Conservation (phyloP, 1,140 invertebrate genomes). For the Drosophila azteca region DNA sequence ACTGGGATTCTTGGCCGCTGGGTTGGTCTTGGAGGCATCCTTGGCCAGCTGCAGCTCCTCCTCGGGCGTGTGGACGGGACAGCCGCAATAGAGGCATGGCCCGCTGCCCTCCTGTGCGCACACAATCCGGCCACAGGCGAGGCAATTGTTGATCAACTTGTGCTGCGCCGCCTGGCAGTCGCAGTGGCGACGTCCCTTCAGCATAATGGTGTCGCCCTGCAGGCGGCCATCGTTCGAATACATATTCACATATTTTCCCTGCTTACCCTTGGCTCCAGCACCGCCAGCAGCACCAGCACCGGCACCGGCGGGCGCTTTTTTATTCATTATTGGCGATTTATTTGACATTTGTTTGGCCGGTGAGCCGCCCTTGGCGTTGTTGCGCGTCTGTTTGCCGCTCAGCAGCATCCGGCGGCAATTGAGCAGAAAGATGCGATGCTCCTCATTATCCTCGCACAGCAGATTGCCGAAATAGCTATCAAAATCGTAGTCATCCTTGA, state of each 20-base stretch:
- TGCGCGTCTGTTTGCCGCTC: conserved; percentile 83
- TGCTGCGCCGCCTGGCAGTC: conserved; percentile 97
- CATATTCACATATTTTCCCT: conserved; percentile 90
- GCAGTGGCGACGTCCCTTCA: conserved; percentile 93
- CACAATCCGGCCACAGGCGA: conserved; percentile 96
- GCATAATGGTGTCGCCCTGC: conserved; percentile 86
- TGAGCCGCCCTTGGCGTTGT: conserved; percentile 55
- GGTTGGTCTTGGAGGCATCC: background rate
- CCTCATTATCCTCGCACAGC: conserved; percentile 86
- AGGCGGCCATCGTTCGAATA: conserved; percentile 89
- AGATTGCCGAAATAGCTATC: conserved; percentile 89
- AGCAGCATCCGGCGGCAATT: conserved; percentile 86
- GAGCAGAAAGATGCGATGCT: conserved; percentile 87
- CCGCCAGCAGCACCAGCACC: background rate
- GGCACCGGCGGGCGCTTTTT: background rate
- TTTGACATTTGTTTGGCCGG: conserved; percentile 23
- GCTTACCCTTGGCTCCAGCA: conserved; percentile 86
- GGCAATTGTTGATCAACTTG: conserved; percentile 95
- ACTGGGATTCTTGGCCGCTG: conserved; percentile 6
- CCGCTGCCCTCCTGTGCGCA: conserved; percentile 98
- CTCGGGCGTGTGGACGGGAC: conserved; percentile 90
- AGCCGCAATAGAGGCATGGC: conserved; percentile 96
- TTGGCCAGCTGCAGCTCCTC: conserved; percentile 84
- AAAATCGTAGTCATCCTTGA: conserved; percentile 87
- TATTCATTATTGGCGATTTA: background rate